Base-by-base conservation (phyloP, 2,113 vertebrate genomes). In the Peucedramus taeniatus region DNA sequence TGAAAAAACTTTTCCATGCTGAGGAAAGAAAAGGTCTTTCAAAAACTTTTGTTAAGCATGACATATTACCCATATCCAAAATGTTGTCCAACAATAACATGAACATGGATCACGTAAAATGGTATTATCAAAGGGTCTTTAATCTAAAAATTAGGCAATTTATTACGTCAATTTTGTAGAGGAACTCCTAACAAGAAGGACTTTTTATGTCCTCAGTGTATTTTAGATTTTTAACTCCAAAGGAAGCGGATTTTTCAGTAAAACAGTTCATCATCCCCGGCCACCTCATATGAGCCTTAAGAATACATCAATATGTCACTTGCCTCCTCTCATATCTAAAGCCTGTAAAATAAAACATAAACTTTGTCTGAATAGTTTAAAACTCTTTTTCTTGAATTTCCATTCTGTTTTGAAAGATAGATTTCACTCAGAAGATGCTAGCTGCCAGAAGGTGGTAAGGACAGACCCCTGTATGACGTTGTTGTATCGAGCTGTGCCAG, bases 21-120 rank as follows among this genome's bases (percentile, higher is more conserved):
- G 63, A 83, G 83, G 74, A 90, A 53, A 91, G 49, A 84, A 87
- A 91, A 96, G 56, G 57, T 64, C 84, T 93, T 90, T 69, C 45
- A 88, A 82, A 93, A 94, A 47, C 71, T 69, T 85, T 14, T 68
- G 37, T 40, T 83, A 22, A 66, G 63, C 54, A 15, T 14, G 40
- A 78, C 23, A 81, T 20, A 51, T 45, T 66, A 66, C 84, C 81
- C 24, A 47, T 35, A 80, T 11, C 14, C 33, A 81, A 59, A 93
- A 79, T 4, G 47, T 57, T 33, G 19, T 45, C 39, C 83, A 87
- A 72, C 42, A 72, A 44, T 26, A 93, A 75, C 39, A 68, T 18
- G 47, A 54, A 22, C 39, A 33, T 3, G 26, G 35, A 33, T 71
- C 81, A 64, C 1, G 3, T 64, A 79, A 75, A 87, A 44, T 50